phyloP scores from a whole-genome alignment of 2,113 vertebrate genomes.

The Ceratotherium simum region DNA sequence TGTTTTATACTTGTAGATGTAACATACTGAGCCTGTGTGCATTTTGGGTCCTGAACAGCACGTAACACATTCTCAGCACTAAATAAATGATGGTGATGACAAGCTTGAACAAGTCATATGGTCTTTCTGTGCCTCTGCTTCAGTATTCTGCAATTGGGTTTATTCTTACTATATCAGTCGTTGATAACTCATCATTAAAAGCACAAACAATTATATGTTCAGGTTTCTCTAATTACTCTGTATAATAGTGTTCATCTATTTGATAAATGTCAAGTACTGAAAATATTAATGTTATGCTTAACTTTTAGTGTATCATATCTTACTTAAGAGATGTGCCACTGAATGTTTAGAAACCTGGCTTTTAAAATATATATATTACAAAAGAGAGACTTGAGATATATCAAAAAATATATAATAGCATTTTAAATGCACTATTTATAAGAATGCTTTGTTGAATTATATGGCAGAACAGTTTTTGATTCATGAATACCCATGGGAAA shows the following conservation, averaged over 20 bases:
- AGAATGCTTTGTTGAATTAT: conserved; percentile 28
- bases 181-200: background rate
- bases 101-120: background rate
- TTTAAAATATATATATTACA: background rate
- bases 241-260: conserved; percentile 33
- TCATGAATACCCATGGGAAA: conserved; percentile 5
- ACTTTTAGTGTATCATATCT: conserved; percentile 2
- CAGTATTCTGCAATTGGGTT: background rate
- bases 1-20: conserved; percentile 22
- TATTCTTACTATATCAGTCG: background rate
- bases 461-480: conserved; percentile 10
- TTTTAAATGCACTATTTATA: conserved; percentile 33
- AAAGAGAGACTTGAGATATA: background rate
- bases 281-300: conserved; percentile 51
- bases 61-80: background rate
- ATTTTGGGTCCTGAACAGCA: conserved; percentile 4
- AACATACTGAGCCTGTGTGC: background rate
- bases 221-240: conserved; percentile 34
- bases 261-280: conserved; percentile 57
- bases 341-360: conserved; percentile 42
- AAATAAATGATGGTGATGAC: background rate
- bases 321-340: conserved; percentile 29
- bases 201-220: background rate
- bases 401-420: background rate
- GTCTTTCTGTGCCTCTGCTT: background rate